A percentile compares a stretch with the other conserved stretches of the same genome.
Conservation (phyloP, 2,888 invertebrate species). For the Diarsia mendica region DNA sequence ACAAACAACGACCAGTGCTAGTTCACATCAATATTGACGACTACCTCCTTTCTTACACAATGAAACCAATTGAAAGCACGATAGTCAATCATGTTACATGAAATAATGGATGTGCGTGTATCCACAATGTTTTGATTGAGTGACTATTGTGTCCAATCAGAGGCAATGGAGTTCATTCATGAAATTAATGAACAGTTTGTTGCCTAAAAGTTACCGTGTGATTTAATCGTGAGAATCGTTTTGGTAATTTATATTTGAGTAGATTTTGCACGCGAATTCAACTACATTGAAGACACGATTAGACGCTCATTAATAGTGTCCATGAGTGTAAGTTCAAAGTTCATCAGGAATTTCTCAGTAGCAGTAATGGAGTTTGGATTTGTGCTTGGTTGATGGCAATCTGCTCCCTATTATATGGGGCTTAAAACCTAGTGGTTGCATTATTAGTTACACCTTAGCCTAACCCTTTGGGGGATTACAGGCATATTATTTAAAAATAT, state of each 20-base stretch:
- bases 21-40: background rate
- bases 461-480: no score
- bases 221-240: background rate
- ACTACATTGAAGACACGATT: background rate
- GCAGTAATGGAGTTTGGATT: background rate
- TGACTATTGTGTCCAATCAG: conserved; percentile 39
- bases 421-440: no score
- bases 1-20: background rate
- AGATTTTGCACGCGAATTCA: background rate
- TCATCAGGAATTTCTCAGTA: background rate
- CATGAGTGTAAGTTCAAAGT: background rate
- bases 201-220: no score
- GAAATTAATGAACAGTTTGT: background rate
- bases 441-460: no score
- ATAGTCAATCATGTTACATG: conserved; percentile 16
- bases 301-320: background rate
- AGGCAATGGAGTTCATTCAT: conserved; percentile 44
- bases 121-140: conserved; percentile 38
- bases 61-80: conserved; percentile 9
- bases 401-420: background rate
- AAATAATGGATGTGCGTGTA: conserved; percentile 2
- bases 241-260: background rate
- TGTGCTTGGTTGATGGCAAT: background rate
- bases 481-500: no score
- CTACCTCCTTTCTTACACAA: conserved; percentile 26